phyloP scores from a whole-genome alignment of 2,888 invertebrate genomes.

The Creontiades dilutus region DNA sequence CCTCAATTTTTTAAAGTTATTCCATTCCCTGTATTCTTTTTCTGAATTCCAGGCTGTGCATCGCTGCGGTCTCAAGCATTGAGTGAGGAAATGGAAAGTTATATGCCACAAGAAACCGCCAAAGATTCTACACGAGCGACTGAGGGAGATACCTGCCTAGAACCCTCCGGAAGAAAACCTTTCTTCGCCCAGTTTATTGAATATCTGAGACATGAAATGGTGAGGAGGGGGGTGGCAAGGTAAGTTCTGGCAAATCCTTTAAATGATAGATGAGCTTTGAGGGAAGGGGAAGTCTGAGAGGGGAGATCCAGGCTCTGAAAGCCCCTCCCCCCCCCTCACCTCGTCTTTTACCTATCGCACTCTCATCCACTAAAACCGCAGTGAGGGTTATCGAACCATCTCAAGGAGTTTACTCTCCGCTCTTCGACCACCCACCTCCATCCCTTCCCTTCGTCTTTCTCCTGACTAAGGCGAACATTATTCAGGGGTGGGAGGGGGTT shows the following conservation, averaged over 20 bases:
- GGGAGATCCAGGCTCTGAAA: background rate
- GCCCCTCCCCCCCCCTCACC: background rate
- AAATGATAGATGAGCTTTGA: background rate
- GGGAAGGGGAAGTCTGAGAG: background rate
- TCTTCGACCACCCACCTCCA: background rate
- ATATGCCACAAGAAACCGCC: no score
- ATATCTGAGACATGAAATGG: background rate
- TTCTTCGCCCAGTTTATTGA: conserved; percentile 6
- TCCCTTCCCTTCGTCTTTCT: background rate
- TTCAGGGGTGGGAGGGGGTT: conserved; percentile 1
- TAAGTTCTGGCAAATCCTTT: background rate
- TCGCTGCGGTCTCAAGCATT: no score
- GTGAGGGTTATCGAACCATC: conserved; percentile 14
- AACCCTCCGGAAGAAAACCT: background rate
- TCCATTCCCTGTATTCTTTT: no score
- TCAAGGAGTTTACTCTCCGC: conserved; percentile 19
- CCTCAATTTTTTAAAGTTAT: no score
- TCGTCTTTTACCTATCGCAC: conserved; percentile 25
- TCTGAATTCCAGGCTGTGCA: no score
- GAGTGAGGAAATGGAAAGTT: no score
- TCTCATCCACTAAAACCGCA: conserved; percentile 12
- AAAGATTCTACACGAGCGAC: no score
- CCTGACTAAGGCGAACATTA: conserved; percentile 12
- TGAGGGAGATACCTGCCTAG: no score
- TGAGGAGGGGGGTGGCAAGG: background rate